These are phyloP conservation scores for Falco novaeseelandiae DNA, from an alignment of 2,797 vertebrate species.

Conservation along the genomic window DNA sequence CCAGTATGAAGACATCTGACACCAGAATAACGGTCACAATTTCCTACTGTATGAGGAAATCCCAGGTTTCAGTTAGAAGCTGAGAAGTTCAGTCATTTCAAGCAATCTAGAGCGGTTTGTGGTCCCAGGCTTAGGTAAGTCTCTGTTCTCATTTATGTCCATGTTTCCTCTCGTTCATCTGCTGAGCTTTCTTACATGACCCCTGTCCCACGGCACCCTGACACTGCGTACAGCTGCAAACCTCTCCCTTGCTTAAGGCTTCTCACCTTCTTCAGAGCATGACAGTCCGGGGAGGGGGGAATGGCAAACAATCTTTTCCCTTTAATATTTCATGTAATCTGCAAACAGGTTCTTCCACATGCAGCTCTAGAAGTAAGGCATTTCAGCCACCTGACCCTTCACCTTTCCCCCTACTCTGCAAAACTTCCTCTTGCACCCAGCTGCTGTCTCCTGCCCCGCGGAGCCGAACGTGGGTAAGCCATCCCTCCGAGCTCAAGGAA, in stretches of 20 bases:
- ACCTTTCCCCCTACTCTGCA: not conserved
- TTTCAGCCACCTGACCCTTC: not conserved
- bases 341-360: not conserved
- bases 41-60: conserved; percentile 52
- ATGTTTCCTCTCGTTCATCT: not conserved
- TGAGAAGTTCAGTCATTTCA: conserved; percentile 25
- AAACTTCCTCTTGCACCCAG: not conserved
- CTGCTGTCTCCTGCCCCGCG: accelerated
- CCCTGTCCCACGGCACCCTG: not conserved
- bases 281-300: accelerated
- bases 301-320: not conserved
- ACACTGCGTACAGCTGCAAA: not conserved
- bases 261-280: not conserved
- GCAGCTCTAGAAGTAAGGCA: not conserved
- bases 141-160: not conserved
- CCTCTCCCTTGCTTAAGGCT: not conserved
- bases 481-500: not conserved
- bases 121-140: conserved; percentile 15
- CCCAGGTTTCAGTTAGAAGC: conserved; percentile 46
- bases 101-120: conserved; percentile 30
- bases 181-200: not conserved
- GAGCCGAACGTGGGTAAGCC: accelerated
- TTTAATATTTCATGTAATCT: not conserved
- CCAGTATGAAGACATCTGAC: conserved; percentile 33
- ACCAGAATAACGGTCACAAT: conserved; percentile 54